Evolutionary conservation across 2,797 vertebrate species (phyloP).

Genomic region (Enteromius afrohamiltoni): DNA sequence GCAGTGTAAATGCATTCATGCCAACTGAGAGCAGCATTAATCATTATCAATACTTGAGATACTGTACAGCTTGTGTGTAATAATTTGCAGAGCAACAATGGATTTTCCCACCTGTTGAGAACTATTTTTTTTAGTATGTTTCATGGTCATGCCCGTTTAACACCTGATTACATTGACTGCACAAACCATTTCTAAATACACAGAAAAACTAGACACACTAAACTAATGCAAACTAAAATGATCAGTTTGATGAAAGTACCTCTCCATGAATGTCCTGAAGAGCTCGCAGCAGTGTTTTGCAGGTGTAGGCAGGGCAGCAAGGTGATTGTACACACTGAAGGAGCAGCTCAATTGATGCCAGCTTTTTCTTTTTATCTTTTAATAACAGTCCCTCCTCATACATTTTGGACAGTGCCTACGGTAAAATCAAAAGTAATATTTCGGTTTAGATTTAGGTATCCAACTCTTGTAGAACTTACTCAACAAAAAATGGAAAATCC

Average conservation of each 20-base stretch:
- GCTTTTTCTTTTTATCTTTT: constrained; percentile 72
- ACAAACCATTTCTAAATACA: not conserved
- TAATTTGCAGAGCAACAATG: not conserved
- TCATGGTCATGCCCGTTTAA: not conserved
- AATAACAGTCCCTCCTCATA: constrained; percentile 73
- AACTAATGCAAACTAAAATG: not conserved
- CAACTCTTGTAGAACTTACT: not conserved
- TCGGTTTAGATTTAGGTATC: not conserved
- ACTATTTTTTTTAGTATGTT: not conserved
- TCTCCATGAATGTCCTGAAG: constrained; percentile 81
- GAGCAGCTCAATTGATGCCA: constrained; percentile 77
- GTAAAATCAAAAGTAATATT: not conserved
- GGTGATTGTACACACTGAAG: constrained; percentile 73
- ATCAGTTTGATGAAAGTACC: constrained; percentile 71
- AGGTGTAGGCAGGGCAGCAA: constrained; percentile 83
- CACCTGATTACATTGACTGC: not conserved
- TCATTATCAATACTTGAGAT: not conserved
- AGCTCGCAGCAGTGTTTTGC: constrained; percentile 78
- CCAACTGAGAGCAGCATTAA: not conserved
- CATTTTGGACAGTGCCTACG: constrained; percentile 80
- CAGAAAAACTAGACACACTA: not conserved
- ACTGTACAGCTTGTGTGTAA: not conserved
- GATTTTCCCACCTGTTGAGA: not conserved
- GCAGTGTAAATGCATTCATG: not conserved
- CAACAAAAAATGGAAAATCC: not conserved